Evolutionary conservation across 2,888 invertebrate genomes (phyloP), one percentile per base, ranked within the genome.

Genomic region (Euphydryas editha): DNA sequence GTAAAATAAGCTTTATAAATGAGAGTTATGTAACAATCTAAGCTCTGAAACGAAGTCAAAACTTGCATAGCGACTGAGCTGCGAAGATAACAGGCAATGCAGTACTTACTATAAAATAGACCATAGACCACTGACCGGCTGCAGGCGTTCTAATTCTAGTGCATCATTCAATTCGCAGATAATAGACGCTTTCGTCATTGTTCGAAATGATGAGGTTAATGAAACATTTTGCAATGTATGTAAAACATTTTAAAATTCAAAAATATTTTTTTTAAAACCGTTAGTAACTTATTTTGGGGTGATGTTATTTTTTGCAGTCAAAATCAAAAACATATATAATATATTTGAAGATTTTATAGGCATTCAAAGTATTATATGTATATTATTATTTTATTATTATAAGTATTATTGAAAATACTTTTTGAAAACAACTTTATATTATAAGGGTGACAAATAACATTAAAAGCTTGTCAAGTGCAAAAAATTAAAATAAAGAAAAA

Each of bases 101-200:
- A 75, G 75, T 65, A 73, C 73, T 81, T 77, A 75, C 42, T 15
- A 42, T 75, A 72, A 71, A 78, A 24, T 24, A 24, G 77, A 81
- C 79, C 82, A 81, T 78, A 74, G 75, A 66, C 69, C 62, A 69
- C 72, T 68, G 70, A 72, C 61, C 68, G 60, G 65, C 59, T 68
- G 44, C 64, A 69, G 66, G 66, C 72, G 67, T 64, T 70, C 69
- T 58, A 67, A 64, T 62, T 70, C 62, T 59, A 56, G 62, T 59
- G 59, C 44, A 63, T 66, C 66, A 69, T 62, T 59, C 67, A 64
- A 36, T 39, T 37, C 54, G 36, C 47, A 20, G 39, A 63, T 64
- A 67, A 69, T 64, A 44, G 63, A 36, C 24, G 57, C 51, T 46
- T 64, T 57, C 57, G 59, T 65, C 59, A 62, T 65, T 65, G 58